These are phyloP conservation scores for Pecten maximus DNA, from an alignment of 2,888 invertebrate species.

Conservation along the genomic window DNA sequence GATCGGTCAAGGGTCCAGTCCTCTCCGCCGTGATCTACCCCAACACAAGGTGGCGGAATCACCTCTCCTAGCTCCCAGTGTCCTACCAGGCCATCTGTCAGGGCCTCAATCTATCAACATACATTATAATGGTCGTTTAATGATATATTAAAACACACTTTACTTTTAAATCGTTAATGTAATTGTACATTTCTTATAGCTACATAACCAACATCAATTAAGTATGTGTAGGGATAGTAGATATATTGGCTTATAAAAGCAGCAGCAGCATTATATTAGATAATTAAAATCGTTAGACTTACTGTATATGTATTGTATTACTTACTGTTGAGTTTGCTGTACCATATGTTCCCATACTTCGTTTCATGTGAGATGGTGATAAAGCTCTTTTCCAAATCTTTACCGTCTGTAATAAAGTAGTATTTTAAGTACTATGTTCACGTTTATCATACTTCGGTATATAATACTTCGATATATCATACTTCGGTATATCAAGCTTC, in stretches of 20 bases:
- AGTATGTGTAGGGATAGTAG: no score
- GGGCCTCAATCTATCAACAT: slow-evolving; percentile 61
- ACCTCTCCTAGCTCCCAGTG: slow-evolving; percentile 72
- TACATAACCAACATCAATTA: no score
- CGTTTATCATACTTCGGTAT: no score
- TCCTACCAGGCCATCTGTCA: slow-evolving; percentile 68
- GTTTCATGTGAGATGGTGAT: slow-evolving; percentile 57
- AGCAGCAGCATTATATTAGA: no score
- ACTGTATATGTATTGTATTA: not conserved
- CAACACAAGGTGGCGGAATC: slow-evolving; percentile 60
- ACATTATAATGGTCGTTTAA: no score
- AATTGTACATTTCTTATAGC: no score
- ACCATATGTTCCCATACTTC: slow-evolving; percentile 65
- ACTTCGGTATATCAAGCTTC: no score
- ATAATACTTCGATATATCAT: no score
- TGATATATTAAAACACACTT: not conserved
- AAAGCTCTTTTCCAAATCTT: slow-evolving; percentile 71
- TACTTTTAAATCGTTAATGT: no score
- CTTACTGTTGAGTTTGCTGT: slow-evolving; percentile 66
- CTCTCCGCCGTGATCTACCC: slow-evolving; percentile 67
- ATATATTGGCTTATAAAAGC: no score
- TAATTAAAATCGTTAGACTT: no score
- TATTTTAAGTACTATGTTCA: no score
- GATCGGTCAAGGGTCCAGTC: slow-evolving; percentile 64
- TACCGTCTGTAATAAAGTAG: slow-evolving; percentile 56